Conservation (phyloP, 2,113 vertebrate genomes). For the Athene noctua region DNA sequence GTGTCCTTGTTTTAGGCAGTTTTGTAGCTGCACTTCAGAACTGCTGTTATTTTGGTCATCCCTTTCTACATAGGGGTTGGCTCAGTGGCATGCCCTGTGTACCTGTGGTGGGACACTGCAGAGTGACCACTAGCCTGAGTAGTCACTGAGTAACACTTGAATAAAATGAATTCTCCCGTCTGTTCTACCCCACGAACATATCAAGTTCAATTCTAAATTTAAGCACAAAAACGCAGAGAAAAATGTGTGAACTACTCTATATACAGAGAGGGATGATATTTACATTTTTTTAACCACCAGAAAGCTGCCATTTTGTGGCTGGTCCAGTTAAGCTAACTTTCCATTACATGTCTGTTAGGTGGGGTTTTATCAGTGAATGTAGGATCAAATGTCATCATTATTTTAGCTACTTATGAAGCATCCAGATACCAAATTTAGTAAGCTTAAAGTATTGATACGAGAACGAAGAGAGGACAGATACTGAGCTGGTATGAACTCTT, state of each 20-base stretch:
- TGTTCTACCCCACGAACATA: background rate
- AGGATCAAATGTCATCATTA: background rate
- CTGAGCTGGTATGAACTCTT: background rate
- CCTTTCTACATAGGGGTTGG: background rate
- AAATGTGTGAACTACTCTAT: background rate
- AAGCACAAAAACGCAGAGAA: background rate
- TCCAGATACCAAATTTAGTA: background rate
- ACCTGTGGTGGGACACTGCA: background rate
- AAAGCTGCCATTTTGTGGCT: background rate
- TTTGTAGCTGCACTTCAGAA: background rate
- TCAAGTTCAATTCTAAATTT: background rate
- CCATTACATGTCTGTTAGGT: background rate
- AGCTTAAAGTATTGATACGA: background rate
- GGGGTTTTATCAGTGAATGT: background rate
- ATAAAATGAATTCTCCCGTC: background rate
- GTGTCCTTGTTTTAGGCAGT: background rate
- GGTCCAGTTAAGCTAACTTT: background rate
- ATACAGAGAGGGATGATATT: background rate
- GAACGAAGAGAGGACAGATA: background rate
- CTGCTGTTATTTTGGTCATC: background rate
- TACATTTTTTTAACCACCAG: background rate
- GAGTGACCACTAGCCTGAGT: background rate
- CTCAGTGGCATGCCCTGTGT: background rate
- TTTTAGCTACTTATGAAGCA: background rate
- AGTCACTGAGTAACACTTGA: background rate